A percentile compares a stretch with the other conserved stretches of the same genome.
These are phyloP conservation scores for Coleophora deauratella DNA, from an alignment of 2,888 invertebrate species.

Conservation along the genomic window DNA sequence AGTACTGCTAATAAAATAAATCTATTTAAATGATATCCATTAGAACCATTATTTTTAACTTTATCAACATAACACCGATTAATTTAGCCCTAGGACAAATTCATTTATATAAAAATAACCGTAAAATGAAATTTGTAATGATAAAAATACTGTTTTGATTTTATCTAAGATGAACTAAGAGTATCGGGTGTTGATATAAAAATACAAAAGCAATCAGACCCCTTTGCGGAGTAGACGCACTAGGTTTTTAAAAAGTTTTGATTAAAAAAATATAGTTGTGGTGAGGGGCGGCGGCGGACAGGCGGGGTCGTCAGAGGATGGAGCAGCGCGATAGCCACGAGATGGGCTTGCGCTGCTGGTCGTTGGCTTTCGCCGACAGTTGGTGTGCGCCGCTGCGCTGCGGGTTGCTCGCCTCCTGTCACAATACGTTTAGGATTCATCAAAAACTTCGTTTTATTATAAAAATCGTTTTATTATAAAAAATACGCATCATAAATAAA, in stretches of 20 bases:
- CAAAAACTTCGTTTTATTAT: neutral
- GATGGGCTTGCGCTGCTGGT: constrained; percentile 86
- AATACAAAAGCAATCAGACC: constrained; percentile 67
- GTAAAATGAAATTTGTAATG: constrained; percentile 51
- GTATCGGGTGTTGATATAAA: constrained; percentile 60
- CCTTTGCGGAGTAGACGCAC: constrained; percentile 45
- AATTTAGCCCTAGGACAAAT: constrained; percentile 42
- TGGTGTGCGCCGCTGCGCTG: constrained; percentile 85
- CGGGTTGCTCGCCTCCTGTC: constrained; percentile 91
- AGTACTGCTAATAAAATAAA: constrained; percentile 58
- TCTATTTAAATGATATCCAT: constrained; percentile 66
- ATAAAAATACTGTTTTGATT: constrained; percentile 55
- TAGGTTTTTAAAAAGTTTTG: constrained; percentile 45
- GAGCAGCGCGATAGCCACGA: constrained; percentile 91
- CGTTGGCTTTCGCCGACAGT: constrained; percentile 77
- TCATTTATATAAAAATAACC: constrained; percentile 34
- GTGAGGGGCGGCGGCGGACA: constrained; percentile 18
- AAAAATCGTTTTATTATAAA: too few relatives aligned
- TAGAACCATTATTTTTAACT: constrained; percentile 45
- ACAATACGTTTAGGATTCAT: neutral
- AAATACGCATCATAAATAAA: too few relatives aligned
- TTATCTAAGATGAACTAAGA: constrained; percentile 38
- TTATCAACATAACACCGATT: constrained; percentile 50
- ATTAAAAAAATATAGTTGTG: constrained; percentile 62
- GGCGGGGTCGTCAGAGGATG: constrained; percentile 82